Evolutionary conservation across 2,113 vertebrate species (phyloP), one percentile per base, ranked within the genome.

Genomic region (Poecilia latipinna): DNA sequence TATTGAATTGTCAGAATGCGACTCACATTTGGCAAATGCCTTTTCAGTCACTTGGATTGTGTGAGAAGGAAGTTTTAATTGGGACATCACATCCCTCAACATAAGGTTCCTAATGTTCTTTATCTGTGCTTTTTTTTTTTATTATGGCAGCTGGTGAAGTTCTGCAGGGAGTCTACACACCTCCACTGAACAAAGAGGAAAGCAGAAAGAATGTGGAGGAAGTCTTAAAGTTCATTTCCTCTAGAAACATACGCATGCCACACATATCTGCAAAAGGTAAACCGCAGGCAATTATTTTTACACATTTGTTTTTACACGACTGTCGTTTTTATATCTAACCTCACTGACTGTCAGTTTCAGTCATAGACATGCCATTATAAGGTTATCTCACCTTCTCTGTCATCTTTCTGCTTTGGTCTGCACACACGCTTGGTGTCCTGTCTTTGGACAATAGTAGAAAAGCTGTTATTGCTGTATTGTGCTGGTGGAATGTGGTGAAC

Each of bases 251-350:
- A 84, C 96, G 96, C 11, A 99, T 99, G 98, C 96, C 97, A 63
- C 98, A 98, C 91, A 98, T 96, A 0, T 97, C 97, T 1, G 96
- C 97, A n/a, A 96, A 95, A 94, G 98, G 98, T 99, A 74, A 71
- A 61, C 32, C 35, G 44, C 33, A 32, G 5, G 61, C 1, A 28
- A 5, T 1, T 31, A 1, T 28, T 29, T 33, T 15, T 26, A 19
- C 15, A 51, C 48, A 7, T 2, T 54, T 8, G 3, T n/a, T 19
- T 57, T 51, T 6, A 63, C 2, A 4, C 29, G 28, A 57, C 69
- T 15, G 22, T 24, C 3, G 2, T 19, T 48, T 24, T 28, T 24
- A 54, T 22, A 57, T 57, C 22, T n/a, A 57, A n/a, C 17, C 29
- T 32, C 7, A 33, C 33, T 70, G 32, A 2, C 26, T 48, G 67